Evolutionary conservation across 92 coral and sea anemone species (phyloP), one percentile per base, ranked within the genome.

Genomic region (Meandrina meandrites): DNA sequence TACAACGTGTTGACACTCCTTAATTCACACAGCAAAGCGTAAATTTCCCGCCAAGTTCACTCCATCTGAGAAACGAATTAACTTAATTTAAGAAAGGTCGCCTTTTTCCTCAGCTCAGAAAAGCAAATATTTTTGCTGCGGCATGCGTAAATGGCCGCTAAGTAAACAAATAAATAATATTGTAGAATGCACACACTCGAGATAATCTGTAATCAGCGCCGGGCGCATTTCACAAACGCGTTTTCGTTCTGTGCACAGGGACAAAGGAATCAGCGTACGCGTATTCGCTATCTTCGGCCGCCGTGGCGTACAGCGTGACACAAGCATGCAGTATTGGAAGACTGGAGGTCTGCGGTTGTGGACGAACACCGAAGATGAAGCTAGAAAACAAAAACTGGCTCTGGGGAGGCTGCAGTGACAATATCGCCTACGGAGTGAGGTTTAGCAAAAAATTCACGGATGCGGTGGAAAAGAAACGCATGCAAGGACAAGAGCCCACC

Each of bases 361-460:
- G 99, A 57, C 78, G 88, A n/a, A 88, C 81, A 1, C 98, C 99
- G 1, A 92, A 88, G 68, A 71, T 75, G 74, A 87, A 81, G 62
- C 89, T 90, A 37, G 80, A 90, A 35, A 90, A 88, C 35, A 86
- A 84, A 51, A 82, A 79, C 72, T 90, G 93, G 91, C 35, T 81
- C 34, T 97, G 98, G 97, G 99, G 96, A 27, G 97, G 97, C 0
- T 97, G 99, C 66, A 91, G 90, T 19, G 99, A 97, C 64, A 97
- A 97, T 60, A 93, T 97, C 16, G 98, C 96, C 1, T 88, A 87
- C 37, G 99, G 98, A 7, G 80, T 88, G 57, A 74, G 96, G 35
- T 97, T 95, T 77, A 93, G 97, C 81, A 91, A 88, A 47, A 35
- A 84, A 5, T 95, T 95, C 78, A 91, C 96, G 19, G 96, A 90